Percentiles rank a stretch among this genome's conserved stretches.
These are phyloP conservation scores for Phortica magna DNA, from an alignment of 2,888 invertebrate genomes.

Conservation along the genomic window DNA sequence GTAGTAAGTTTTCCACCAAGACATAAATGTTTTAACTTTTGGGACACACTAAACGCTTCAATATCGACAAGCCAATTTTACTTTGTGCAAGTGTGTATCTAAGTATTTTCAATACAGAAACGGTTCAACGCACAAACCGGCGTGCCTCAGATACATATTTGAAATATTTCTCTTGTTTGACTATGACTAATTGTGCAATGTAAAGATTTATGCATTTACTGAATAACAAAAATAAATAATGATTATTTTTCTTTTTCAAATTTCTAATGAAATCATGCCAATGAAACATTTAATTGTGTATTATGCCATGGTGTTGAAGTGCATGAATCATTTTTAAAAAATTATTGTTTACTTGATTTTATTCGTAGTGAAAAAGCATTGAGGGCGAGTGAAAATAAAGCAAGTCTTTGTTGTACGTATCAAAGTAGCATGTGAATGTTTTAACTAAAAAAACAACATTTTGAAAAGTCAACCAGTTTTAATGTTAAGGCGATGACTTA, in stretches of 20 bases:
- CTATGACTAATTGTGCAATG: slow-evolving; percentile 23
- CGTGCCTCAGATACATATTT: neutral
- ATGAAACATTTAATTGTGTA: slow-evolving; percentile 13
- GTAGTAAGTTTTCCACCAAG: too few species aligned
- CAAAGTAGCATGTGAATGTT: neutral
- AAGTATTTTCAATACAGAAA: neutral
- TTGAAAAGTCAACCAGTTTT: too few species aligned
- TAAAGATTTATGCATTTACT: neutral
- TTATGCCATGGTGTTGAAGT: neutral
- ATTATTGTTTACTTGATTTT: neutral
- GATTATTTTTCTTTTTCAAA: neutral
- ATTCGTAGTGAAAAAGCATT: neutral
- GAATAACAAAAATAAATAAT: neutral
- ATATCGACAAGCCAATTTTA: too few species aligned
- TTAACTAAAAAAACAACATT: too few species aligned
- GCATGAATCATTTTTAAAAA: neutral
- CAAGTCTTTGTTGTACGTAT: neutral
- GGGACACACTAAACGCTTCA: too few species aligned
- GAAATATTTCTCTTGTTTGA: slow-evolving; percentile 5
- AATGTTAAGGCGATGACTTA: too few species aligned
- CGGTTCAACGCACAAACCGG: neutral
- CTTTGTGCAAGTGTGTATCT: too few species aligned
- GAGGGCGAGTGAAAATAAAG: neutral
- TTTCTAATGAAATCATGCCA: neutral
- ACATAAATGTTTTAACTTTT: too few species aligned